phyloP scores from a whole-genome alignment of 2,113 vertebrate genomes.

The Albula glossodonta region DNA sequence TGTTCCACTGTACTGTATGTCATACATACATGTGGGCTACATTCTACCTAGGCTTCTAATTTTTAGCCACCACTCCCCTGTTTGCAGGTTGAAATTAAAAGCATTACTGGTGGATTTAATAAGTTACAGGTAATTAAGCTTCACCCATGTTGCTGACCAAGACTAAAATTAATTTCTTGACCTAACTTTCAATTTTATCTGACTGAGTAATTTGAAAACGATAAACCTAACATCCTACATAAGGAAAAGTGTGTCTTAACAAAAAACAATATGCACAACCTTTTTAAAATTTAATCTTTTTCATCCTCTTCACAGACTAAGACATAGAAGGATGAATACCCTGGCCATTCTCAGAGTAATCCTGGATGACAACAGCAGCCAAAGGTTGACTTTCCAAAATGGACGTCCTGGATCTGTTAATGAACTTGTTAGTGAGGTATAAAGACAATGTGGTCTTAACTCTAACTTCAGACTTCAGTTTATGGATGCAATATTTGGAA shows the following conservation, averaged over 20 bases:
- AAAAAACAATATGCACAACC: too few species aligned
- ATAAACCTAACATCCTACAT: neutral
- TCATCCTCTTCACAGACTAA: too few species aligned
- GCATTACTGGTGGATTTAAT: neutral
- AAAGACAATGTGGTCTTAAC: constrained; percentile 30
- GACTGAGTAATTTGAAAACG: neutral
- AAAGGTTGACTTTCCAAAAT: constrained; percentile 28
- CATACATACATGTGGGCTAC: constrained; percentile 4
- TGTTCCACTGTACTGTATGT: neutral
- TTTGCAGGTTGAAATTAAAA: constrained; percentile 4
- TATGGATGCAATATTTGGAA: constrained; percentile 38
- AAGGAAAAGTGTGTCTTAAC: neutral
- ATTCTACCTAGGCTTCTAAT: neutral
- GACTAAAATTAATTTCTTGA: too few species aligned
- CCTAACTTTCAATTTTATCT: neutral
- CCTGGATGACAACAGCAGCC: constrained; percentile 36
- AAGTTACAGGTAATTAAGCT: neutral
- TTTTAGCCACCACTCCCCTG: neutral
- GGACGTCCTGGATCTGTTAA: constrained; percentile 21
- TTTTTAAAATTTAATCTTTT: too few species aligned
- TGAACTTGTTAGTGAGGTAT: constrained; percentile 29
- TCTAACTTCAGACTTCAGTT: constrained; percentile 35
- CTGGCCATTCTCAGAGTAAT: constrained; percentile 2
- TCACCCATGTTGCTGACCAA: constrained; percentile 1
- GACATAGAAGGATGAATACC: too few species aligned